Evolutionary conservation across 2,797 vertebrate species (phyloP), one percentile per base, ranked within the genome.

Genomic region (Limosa lapponica): DNA sequence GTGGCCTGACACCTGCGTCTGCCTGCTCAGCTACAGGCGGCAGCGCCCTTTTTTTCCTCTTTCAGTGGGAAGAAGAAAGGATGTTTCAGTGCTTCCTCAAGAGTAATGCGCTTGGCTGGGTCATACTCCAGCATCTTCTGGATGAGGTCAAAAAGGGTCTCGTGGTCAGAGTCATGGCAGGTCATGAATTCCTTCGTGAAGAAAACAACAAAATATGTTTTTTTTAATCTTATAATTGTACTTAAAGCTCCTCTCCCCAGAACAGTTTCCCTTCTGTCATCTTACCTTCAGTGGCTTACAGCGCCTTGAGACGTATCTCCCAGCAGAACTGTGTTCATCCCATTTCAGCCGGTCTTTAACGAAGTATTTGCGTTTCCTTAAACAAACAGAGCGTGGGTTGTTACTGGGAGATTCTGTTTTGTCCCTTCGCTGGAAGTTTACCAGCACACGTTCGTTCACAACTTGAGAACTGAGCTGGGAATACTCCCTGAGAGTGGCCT

Each of bases 121-220:
- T 99, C 98, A 16, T 99, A 99, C 34, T 98, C 98, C 97, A 99
- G 70, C 99, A 99, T 98, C 96, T 98, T 99, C 93, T 98, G 93
- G 39, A 99, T 97, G 73, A 99, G 98, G 96, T 99, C 98, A 96
- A 99, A 99, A 30, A 99, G 98, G 84, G 98, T 97, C 67, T 97
- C 96, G 10, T 99, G 99, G 52, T 99, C 98, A 39, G 97, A 87
- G 46, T 98, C 86, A 9, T 98, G 98, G n/a, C 98, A 99, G 11
- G 93, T 66, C 98, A 99, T 98, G 80, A 99, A 99, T 95, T 98
- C 97, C 99, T 99, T 92, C 27, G 82, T n/a, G 4, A 39, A 78
- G 15, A 37, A 46, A n/a, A 55, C 12, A 25, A 80, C 7, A 64
- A 5, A 11, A 5, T 0, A 4, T 7, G 2, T 3, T 16, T 23